Conservation (phyloP, 2,113 vertebrate genomes). For the Tringa solitaria region DNA sequence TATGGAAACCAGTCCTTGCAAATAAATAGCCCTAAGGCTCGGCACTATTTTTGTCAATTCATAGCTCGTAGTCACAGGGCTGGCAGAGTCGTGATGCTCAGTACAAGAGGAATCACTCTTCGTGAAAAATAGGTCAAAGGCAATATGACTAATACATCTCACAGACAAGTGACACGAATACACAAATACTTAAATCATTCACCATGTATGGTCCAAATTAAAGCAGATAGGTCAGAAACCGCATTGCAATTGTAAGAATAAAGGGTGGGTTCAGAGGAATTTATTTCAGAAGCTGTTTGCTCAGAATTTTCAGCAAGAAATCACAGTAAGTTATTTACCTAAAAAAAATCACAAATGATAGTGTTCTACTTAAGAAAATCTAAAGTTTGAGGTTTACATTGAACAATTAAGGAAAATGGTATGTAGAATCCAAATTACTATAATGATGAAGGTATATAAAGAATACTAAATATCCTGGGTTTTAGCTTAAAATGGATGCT, state of each 20-base stretch:
- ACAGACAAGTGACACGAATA: conserved; percentile 11
- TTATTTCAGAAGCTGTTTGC: not conserved
- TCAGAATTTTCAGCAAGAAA: conserved; percentile 3
- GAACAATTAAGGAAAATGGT: not conserved
- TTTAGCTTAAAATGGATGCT: not conserved
- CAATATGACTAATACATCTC: conserved; percentile 46
- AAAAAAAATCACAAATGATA: not conserved
- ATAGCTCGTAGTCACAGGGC: conserved; percentile 9
- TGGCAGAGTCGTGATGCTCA: conserved; percentile 46
- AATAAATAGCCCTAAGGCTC: conserved; percentile 15
- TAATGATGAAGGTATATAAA: not conserved
- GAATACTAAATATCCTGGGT: not conserved
- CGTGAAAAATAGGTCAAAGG: conserved; percentile 52
- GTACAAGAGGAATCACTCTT: conserved; percentile 13
- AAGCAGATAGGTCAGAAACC: not conserved
- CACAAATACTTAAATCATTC: not conserved
- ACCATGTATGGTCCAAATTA: not conserved
- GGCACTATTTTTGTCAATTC: conserved; percentile 20
- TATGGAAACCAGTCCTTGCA: not conserved
- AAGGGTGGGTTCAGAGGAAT: not conserved
- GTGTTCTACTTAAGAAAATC: not conserved
- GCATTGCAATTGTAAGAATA: not conserved
- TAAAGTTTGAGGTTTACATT: not conserved
- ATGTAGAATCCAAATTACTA: not conserved
- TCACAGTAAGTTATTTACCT: not conserved